A percentile compares a stretch with the other conserved stretches of the same genome.
Conservation (phyloP, 92 coral and sea anemone species). For the Phymanthus crucifer region DNA sequence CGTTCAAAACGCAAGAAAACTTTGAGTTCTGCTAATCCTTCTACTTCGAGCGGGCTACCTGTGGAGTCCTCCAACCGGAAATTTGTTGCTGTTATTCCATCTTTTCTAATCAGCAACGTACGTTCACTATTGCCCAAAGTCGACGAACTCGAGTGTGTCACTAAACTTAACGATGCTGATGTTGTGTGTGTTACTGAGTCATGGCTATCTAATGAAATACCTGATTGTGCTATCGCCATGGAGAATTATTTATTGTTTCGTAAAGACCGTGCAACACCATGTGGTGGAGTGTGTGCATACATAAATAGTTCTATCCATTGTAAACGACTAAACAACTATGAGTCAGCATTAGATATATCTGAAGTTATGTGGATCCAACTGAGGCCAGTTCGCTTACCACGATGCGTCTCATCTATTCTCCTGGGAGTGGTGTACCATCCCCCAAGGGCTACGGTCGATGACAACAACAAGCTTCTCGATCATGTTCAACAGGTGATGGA, state of each 20-base stretch:
- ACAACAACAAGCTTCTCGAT: neutral
- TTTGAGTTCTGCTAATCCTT: neutral
- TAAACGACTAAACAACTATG: neutral
- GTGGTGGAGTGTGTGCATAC: slow-evolving; percentile 1
- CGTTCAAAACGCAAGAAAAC: neutral
- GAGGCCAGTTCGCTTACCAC: slow-evolving; percentile 25
- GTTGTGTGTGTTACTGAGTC: slow-evolving; percentile 14
- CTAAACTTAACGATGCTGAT: slow-evolving; percentile 3
- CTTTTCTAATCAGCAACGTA: neutral
- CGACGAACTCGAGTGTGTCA: slow-evolving; percentile 18
- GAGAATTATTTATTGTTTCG: slow-evolving; percentile 11
- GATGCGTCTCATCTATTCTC: slow-evolving; percentile 18
- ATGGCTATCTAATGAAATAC: slow-evolving; percentile 2
- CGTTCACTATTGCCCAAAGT: slow-evolving; percentile 12
- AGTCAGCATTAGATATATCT: neutral
- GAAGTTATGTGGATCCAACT: slow-evolving; percentile 31
- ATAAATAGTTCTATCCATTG: neutral
- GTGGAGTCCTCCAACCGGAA: neutral
- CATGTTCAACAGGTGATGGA: no score
- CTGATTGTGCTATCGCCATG: slow-evolving; percentile 12
- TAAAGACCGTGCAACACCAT: slow-evolving; percentile 9
- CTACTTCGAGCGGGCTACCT: neutral
- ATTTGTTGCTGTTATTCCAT: neutral
- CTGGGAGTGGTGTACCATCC: slow-evolving; percentile 31
- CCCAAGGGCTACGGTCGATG: slow-evolving; percentile 11